A percentile compares a stretch with the other conserved stretches of the same genome.
Evolutionary conservation across 2,888 invertebrate genomes (phyloP).

Genomic region (Diaphora mendica): DNA sequence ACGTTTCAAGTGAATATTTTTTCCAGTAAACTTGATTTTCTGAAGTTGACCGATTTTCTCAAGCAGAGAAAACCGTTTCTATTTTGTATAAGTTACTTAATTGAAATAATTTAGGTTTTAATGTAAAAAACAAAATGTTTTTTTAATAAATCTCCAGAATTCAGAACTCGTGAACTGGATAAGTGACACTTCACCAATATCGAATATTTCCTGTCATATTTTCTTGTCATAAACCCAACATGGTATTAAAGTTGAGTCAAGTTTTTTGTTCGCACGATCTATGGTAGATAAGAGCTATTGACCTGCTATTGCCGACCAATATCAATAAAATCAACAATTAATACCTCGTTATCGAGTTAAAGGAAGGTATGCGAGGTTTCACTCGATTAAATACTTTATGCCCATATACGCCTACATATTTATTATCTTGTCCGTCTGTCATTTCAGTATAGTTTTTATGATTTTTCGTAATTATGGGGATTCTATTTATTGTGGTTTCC

Average conservation of each 20-base stretch:
- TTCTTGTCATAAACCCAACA: constrained; percentile 24
- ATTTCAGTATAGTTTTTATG: constrained; percentile 9
- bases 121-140: too few relatives aligned
- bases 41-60: too few relatives aligned
- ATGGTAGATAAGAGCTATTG: constrained; percentile 10
- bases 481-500: neutral
- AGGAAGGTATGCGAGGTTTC: constrained; percentile 39
- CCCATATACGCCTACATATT: constrained; percentile 10
- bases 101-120: too few relatives aligned
- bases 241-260: constrained; percentile 31
- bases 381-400: constrained; percentile 32
- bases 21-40: too few relatives aligned
- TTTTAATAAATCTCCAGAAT: neutral
- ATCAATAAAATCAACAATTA: constrained; percentile 41
- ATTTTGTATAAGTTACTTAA: too few relatives aligned
- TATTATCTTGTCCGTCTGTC: constrained; percentile 16
- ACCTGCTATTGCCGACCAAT: constrained; percentile 9
- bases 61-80: too few relatives aligned
- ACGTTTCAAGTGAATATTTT: too few relatives aligned
- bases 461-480: constrained; percentile 2
- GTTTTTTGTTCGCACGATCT: constrained; percentile 34
- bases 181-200: neutral
- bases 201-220: constrained; percentile 4
- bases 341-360: constrained; percentile 33
- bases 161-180: neutral